A percentile compares a stretch with the other conserved stretches of the same genome.
phyloP scores from a whole-genome alignment of 2,113 vertebrate genomes.

The Synchiropus splendidus region DNA sequence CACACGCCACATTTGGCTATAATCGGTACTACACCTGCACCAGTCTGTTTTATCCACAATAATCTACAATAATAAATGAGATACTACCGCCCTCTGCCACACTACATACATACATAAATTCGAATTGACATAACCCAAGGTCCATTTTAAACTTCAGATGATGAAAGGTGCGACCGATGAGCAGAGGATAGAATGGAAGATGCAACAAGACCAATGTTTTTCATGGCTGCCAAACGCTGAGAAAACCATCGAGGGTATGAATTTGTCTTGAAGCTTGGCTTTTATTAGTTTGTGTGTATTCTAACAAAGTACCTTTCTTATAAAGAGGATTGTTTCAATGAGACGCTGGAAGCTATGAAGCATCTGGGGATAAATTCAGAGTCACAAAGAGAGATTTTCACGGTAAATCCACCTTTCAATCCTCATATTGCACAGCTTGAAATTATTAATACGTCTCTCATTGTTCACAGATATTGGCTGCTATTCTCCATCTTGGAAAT shows the following conservation, averaged over 20 bases:
- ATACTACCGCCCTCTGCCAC: too few species aligned
- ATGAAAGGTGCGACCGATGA: slow-evolving; percentile 77
- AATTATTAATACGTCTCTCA: not conserved
- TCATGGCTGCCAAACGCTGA: slow-evolving; percentile 86
- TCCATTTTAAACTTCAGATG: slow-evolving; percentile 72
- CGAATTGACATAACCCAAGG: too few species aligned
- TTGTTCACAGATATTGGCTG: slow-evolving; percentile 72
- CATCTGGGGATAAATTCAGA: slow-evolving; percentile 77
- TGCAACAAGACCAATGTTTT: slow-evolving; percentile 67
- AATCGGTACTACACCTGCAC: too few species aligned
- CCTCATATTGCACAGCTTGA: slow-evolving; percentile 3
- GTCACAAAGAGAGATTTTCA: slow-evolving; percentile 79
- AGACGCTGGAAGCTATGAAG: slow-evolving; percentile 83
- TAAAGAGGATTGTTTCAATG: slow-evolving; percentile 82
- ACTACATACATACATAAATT: too few species aligned
- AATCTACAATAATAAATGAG: too few species aligned
- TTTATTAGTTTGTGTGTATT: too few species aligned
- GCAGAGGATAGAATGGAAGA: slow-evolving; percentile 80
- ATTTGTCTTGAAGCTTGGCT: not conserved
- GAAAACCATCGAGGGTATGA: slow-evolving; percentile 75
- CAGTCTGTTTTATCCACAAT: too few species aligned
- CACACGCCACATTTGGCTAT: too few species aligned
- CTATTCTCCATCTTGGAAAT: slow-evolving; percentile 86
- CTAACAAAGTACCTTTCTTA: slow-evolving; percentile 14
- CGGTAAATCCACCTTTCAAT: slow-evolving; percentile 59